These are phyloP conservation scores for Arctocebus calabarensis DNA, from an alignment of 2,797 vertebrate species.

Conservation along the genomic window DNA sequence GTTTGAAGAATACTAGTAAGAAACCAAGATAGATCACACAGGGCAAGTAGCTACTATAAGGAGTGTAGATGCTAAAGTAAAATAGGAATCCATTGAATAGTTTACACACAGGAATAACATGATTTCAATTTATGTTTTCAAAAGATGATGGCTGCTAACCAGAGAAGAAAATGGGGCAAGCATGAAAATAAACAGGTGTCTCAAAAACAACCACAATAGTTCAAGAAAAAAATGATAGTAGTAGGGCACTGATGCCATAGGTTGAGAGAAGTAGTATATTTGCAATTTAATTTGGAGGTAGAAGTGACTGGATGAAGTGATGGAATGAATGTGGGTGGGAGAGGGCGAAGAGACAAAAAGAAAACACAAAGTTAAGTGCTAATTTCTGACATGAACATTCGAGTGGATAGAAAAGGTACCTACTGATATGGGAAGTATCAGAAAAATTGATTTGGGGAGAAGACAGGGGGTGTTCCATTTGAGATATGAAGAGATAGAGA, in stretches of 20 bases:
- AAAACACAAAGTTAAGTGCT: neutral
- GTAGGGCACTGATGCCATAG: neutral
- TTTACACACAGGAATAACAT: neutral
- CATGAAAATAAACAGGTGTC: neutral
- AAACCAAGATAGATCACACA: neutral
- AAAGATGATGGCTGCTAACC: neutral
- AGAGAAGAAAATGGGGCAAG: neutral
- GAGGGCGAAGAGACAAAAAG: neutral
- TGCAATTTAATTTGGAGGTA: conserved; percentile 30
- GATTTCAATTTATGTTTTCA: neutral
- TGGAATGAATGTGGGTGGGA: neutral
- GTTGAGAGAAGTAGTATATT: neutral
- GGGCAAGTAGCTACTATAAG: neutral
- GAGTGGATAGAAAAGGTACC: neutral
- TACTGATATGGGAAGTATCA: neutral
- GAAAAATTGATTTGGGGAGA: neutral
- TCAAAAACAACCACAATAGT: neutral
- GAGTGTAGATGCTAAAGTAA: neutral
- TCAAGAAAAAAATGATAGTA: neutral
- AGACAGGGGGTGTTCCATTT: neutral
- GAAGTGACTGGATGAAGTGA: neutral
- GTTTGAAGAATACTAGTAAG: neutral
- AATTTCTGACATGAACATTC: neutral
- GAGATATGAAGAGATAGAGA: neutral
- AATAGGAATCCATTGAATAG: neutral